These are phyloP conservation scores for Linepithema humile DNA, from an alignment of 1,140 invertebrate genomes.

Conservation along the genomic window DNA sequence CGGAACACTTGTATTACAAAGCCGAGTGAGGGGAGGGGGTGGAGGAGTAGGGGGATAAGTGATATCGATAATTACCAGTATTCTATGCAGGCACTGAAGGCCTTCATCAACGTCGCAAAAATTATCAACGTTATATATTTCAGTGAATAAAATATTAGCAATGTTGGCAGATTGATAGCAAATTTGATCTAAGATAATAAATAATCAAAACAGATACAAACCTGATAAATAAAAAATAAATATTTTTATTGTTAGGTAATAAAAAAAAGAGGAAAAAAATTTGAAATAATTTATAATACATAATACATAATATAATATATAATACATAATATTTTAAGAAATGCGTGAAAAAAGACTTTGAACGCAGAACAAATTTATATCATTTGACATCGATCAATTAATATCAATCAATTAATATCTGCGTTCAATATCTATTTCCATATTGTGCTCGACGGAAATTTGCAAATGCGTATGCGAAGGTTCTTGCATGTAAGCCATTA, in stretches of 20 bases:
- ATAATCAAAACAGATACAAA: neutral
- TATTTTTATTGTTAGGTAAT: too few relatives aligned
- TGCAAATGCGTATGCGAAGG: neutral
- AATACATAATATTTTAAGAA: too few relatives aligned
- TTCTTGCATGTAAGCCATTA: constrained; percentile 45
- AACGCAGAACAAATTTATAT: neutral
- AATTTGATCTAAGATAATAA: constrained; percentile 1
- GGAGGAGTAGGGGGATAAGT: too few relatives aligned
- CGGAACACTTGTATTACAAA: neutral
- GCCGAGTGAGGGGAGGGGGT: too few relatives aligned
- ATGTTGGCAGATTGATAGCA: too few relatives aligned
- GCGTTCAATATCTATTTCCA: neutral
- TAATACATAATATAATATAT: too few relatives aligned
- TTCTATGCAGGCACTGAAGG: neutral
- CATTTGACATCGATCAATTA: neutral
- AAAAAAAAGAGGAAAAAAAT: too few relatives aligned
- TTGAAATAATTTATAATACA: too few relatives aligned
- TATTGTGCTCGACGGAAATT: neutral
- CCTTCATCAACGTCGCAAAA: neutral
- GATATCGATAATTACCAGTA: neutral
- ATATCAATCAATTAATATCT: neutral
- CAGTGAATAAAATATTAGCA: too few relatives aligned
- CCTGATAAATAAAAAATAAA: too few relatives aligned
- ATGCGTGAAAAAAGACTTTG: neutral
- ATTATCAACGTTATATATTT: neutral